Evolutionary conservation across 2,797 vertebrate species (phyloP).

Genomic region (Chelon auratus): DNA sequence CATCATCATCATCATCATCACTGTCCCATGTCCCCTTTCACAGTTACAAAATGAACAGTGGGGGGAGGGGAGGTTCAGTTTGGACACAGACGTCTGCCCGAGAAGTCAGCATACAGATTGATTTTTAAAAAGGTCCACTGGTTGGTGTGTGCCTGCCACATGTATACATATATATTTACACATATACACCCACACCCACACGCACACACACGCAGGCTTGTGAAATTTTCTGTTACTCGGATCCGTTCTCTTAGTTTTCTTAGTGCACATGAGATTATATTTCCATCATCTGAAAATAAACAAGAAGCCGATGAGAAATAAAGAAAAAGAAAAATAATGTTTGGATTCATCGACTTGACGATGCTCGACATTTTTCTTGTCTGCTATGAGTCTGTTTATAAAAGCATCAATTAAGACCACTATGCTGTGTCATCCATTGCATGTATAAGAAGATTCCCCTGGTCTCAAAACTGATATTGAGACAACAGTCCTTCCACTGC

Average conservation of each 20-base stretch:
- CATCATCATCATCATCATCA: conserved; percentile 43
- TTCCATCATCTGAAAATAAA: conserved; percentile 67
- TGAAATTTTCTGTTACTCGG: conserved; percentile 75
- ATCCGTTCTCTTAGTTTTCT: conserved; percentile 74
- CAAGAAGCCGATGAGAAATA: conserved; percentile 35
- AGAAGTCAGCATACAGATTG: conserved; percentile 78
- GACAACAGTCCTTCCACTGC: conserved; percentile 61
- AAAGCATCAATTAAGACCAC: conserved; percentile 74
- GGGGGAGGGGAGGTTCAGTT: conserved; percentile 35
- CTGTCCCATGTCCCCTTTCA: conserved; percentile 48
- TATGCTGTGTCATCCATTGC: conserved; percentile 78
- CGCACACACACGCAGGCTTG: conserved; percentile 71
- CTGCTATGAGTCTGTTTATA: conserved; percentile 72
- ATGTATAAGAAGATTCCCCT: conserved; percentile 73
- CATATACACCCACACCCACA: conserved; percentile 67
- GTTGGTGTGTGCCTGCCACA: conserved; percentile 82
- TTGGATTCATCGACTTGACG: conserved; percentile 69
- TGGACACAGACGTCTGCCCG: conserved; percentile 67
- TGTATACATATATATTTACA: conserved; percentile 86
- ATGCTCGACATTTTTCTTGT: conserved; percentile 65
- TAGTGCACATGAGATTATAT: conserved; percentile 82
- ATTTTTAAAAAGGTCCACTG: conserved; percentile 79
- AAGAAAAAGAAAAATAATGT: conserved; percentile 35
- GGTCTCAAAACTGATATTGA: conserved; percentile 60
- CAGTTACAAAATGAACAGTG: conserved; percentile 57